Evolutionary conservation across 2,113 vertebrate species (phyloP).

Genomic region (Menura novaehollandiae): DNA sequence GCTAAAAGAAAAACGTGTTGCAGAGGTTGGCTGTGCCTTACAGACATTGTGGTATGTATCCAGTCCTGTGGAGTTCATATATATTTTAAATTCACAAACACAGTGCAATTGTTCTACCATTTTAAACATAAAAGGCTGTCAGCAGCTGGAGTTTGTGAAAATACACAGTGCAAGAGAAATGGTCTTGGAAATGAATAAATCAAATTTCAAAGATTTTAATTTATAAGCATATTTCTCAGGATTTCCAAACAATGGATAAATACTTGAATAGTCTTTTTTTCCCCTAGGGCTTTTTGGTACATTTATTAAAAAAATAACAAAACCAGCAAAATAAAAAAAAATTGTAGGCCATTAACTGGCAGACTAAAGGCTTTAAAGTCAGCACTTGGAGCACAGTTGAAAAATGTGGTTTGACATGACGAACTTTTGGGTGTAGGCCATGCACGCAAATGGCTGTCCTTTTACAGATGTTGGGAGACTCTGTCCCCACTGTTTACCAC

Average conservation of each 20-base stretch:
- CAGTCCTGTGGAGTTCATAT: background rate
- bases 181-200: slow-evolving; percentile 30
- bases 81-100: background rate
- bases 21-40: background rate
- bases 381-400: slow-evolving; percentile 23
- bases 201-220: slow-evolving; percentile 14
- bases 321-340: background rate
- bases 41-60: background rate
- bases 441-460: background rate
- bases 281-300: background rate
- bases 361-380: slow-evolving; percentile 35
- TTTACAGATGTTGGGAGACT: background rate
- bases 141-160: slow-evolving; percentile 23
- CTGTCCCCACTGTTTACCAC: background rate
- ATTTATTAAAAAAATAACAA: slow-evolving; percentile 1
- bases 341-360: background rate
- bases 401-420: slow-evolving; percentile 40
- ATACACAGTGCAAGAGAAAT: background rate
- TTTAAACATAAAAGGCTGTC: slow-evolving; percentile 8
- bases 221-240: slow-evolving; percentile 28
- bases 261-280: background rate
- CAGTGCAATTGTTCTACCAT: background rate
- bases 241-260: slow-evolving; percentile 29
- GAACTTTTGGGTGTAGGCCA: slow-evolving; percentile 6
- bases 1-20: background rate